A percentile compares a stretch with the other conserved stretches of the same genome.
Conservation (phyloP, 2,797 vertebrate genomes). For the Echeneis naucrates region DNA sequence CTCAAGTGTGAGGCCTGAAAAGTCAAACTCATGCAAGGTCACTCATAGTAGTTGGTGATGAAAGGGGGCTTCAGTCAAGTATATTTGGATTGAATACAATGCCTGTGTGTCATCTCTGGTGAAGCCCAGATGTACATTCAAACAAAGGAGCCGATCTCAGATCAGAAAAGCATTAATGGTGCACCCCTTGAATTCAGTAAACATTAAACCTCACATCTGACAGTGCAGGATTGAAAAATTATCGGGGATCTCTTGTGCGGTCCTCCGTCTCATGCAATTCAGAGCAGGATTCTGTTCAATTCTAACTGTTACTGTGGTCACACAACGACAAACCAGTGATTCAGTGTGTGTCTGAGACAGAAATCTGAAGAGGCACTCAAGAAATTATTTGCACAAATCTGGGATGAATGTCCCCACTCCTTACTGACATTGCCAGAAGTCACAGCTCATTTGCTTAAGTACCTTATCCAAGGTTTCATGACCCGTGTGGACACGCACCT, state of each 20-base stretch:
- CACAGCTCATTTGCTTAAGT: slow-evolving; percentile 48
- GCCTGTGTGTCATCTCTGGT: slow-evolving; percentile 75
- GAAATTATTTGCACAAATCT: slow-evolving; percentile 27
- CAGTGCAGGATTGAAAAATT: slow-evolving; percentile 60
- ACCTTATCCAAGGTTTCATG: slow-evolving; percentile 63
- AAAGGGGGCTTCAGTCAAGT: slow-evolving; percentile 70
- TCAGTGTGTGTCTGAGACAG: slow-evolving; percentile 35
- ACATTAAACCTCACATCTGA: slow-evolving; percentile 70
- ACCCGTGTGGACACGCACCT: slow-evolving; percentile 33
- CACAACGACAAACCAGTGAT: slow-evolving; percentile 18
- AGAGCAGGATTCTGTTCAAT: slow-evolving; percentile 36
- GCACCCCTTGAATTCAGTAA: slow-evolving; percentile 81
- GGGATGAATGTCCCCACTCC: slow-evolving; percentile 18
- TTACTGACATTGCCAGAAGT: slow-evolving; percentile 33
- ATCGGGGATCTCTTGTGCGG: slow-evolving; percentile 22
- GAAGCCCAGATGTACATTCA: slow-evolving; percentile 87
- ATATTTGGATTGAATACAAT: slow-evolving; percentile 76
- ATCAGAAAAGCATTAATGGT: slow-evolving; percentile 81
- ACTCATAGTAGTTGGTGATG: slow-evolving; percentile 56
- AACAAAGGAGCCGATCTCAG: slow-evolving; percentile 80
- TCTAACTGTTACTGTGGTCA: slow-evolving; percentile 6
- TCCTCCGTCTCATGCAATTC: slow-evolving; percentile 30
- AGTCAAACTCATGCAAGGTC: slow-evolving; percentile 74
- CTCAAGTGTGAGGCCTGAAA: slow-evolving; percentile 81
- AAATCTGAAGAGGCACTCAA: slow-evolving; percentile 57